Conservation (phyloP, 2,888 invertebrate genomes). For the Troides aeacus region DNA sequence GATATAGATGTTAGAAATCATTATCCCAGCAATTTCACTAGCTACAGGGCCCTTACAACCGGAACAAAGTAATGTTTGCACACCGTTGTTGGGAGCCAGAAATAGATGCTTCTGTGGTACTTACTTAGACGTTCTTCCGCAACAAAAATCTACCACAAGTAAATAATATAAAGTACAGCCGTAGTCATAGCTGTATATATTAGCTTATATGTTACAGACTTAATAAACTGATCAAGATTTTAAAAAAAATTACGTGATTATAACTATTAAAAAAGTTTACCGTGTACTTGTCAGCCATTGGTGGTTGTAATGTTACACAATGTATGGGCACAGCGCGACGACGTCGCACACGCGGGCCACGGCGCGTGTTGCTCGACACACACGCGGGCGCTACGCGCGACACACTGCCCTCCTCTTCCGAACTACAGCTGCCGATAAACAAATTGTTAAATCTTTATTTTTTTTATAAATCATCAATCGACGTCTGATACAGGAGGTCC, state of each 20-base stretch:
- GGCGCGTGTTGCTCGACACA: slow-evolving; percentile 35
- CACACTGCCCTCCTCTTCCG: slow-evolving; percentile 59
- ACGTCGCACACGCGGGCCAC: slow-evolving; percentile 48
- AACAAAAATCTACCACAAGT: no score
- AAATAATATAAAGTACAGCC: no score
- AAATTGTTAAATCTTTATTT: neutral
- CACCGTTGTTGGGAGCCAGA: no score
- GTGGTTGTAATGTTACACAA: slow-evolving; percentile 61
- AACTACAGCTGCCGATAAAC: slow-evolving; percentile 50
- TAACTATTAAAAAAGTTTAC: slow-evolving; percentile 31
- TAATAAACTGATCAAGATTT: neutral
- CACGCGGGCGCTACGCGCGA: slow-evolving; percentile 37
- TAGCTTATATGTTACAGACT: neutral
- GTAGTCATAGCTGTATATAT: no score
- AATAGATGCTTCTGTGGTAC: no score
- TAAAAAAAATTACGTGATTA: neutral
- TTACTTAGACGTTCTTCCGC: no score
- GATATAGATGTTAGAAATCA: no score
- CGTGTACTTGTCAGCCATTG: slow-evolving; percentile 45
- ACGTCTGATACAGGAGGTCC: neutral
- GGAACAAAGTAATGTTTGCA: no score
- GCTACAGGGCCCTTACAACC: no score
- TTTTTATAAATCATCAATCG: neutral
- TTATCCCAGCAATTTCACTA: no score
- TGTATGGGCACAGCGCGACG: slow-evolving; percentile 60